phyloP scores from a whole-genome alignment of 2,797 vertebrate species.

The Gymnodraco acuticeps region DNA sequence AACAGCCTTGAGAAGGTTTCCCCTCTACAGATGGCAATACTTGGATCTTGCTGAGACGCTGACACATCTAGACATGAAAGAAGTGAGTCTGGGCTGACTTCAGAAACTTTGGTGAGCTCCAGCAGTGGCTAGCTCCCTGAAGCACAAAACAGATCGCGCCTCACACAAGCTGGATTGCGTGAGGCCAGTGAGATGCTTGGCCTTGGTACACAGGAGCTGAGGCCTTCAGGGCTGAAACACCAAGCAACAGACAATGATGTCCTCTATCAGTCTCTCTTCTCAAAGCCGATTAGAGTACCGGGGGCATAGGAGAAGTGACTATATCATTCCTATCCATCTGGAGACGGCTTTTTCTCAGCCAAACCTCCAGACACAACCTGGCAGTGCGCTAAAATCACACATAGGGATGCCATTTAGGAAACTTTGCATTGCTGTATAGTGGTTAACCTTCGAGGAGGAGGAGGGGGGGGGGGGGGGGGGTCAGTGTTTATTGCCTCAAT shows the following conservation, averaged over 20 bases:
- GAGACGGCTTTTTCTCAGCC: constrained; percentile 66
- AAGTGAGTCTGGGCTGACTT: constrained; percentile 66
- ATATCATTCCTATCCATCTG: constrained; percentile 75
- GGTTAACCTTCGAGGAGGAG: constrained; percentile 29
- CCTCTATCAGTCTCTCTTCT: constrained; percentile 69
- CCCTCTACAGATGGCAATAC: constrained; percentile 32
- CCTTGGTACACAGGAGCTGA: constrained; percentile 74
- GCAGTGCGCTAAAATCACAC: constrained; percentile 57
- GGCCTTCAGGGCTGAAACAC: constrained; percentile 72
- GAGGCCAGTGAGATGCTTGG: constrained; percentile 74
- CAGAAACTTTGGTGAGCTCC: constrained; percentile 70
- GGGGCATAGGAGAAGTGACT: constrained; percentile 67
- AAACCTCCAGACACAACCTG: constrained; percentile 71
- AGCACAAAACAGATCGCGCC: constrained; percentile 56
- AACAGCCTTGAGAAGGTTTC: constrained; percentile 30
- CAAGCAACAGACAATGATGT: constrained; percentile 72
- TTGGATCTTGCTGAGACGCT: constrained; percentile 51
- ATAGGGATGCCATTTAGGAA: constrained; percentile 43
- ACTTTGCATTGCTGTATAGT: constrained; percentile 42
- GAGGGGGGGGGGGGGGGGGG: fast-evolving
- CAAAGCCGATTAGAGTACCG: constrained; percentile 76
- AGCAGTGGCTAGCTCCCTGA: constrained; percentile 57
- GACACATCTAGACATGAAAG: constrained; percentile 70
- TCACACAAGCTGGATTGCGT: constrained; percentile 69
- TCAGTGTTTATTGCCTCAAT: constrained; percentile 57